Evolutionary conservation across 2,797 vertebrate genomes (phyloP).

Genomic region (Pitangus sulphuratus): DNA sequence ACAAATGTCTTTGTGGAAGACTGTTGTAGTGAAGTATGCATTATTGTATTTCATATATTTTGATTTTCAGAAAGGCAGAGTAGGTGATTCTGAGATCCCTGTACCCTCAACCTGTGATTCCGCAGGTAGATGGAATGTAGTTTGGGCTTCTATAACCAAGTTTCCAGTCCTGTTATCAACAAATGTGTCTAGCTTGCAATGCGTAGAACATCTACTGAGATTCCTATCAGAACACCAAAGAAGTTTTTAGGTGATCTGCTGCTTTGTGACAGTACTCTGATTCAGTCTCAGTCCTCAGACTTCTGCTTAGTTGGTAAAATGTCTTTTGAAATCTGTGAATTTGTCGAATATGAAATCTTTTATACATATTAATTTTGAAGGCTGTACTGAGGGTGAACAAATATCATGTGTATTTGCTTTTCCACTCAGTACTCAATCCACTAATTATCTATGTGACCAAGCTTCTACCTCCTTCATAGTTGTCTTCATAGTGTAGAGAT

Average conservation of each 20-base stretch:
- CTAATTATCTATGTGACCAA: background rate
- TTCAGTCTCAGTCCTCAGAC: background rate
- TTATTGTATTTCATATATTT: background rate
- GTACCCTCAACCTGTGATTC: background rate
- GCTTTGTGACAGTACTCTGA: background rate
- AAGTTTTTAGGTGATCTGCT: background rate
- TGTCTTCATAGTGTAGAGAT: background rate
- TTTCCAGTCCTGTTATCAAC: background rate
- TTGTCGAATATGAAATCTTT: background rate
- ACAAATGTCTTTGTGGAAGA: background rate
- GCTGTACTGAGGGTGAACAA: background rate
- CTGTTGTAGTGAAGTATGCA: background rate
- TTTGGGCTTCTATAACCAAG: background rate
- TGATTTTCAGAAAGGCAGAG: background rate
- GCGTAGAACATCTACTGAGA: background rate
- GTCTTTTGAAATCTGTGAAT: background rate
- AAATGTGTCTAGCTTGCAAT: background rate
- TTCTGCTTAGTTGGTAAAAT: background rate
- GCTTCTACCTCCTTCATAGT: background rate
- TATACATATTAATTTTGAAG: background rate
- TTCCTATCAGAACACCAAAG: background rate
- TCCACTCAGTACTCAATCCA: background rate
- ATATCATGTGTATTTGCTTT: rapidly evolving
- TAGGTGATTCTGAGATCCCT: background rate
- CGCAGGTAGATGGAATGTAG: background rate